A percentile compares a stretch with the other conserved stretches of the same genome.
Conservation (phyloP, 2,113 vertebrate species). For the Ellobius talpinus region DNA sequence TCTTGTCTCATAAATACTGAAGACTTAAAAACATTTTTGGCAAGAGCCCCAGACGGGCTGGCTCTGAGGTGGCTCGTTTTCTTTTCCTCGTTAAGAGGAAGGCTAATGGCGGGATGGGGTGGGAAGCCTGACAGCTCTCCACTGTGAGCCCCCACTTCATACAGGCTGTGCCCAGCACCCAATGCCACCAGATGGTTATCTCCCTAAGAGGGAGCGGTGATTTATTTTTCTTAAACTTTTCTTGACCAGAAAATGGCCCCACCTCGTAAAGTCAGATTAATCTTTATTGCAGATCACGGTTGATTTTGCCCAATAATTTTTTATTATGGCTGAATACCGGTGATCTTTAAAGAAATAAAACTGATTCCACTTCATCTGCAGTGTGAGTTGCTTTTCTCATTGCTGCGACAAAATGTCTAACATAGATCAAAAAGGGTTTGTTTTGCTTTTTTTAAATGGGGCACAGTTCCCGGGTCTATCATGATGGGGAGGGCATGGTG, state of each 20-base stretch:
- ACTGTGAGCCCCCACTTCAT: rapidly evolving
- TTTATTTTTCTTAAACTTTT: constrained; percentile 35
- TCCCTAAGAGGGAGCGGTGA: neutral
- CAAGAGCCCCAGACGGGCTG: constrained; percentile 66
- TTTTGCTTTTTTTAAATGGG: neutral
- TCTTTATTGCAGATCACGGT: constrained; percentile 56
- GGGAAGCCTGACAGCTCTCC: neutral
- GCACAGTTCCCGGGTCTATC: neutral
- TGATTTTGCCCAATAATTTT: constrained; percentile 21
- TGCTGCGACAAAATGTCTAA: neutral
- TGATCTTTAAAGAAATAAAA: neutral
- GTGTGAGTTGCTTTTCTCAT: neutral
- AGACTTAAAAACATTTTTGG: constrained; percentile 62
- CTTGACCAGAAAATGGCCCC: neutral
- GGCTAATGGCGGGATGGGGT: neutral
- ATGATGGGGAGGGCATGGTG: rapidly evolving
- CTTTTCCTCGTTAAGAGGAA: neutral
- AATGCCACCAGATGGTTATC: neutral
- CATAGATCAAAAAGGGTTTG: neutral
- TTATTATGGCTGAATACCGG: neutral
- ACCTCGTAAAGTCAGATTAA: constrained; percentile 8
- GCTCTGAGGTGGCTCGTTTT: constrained; percentile 45
- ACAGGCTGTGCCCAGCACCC: neutral
- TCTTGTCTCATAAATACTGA: constrained; percentile 31
- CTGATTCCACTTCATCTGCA: neutral